Conservation (phyloP, 2,113 vertebrate species). For the Meleagris gallopavo region DNA sequence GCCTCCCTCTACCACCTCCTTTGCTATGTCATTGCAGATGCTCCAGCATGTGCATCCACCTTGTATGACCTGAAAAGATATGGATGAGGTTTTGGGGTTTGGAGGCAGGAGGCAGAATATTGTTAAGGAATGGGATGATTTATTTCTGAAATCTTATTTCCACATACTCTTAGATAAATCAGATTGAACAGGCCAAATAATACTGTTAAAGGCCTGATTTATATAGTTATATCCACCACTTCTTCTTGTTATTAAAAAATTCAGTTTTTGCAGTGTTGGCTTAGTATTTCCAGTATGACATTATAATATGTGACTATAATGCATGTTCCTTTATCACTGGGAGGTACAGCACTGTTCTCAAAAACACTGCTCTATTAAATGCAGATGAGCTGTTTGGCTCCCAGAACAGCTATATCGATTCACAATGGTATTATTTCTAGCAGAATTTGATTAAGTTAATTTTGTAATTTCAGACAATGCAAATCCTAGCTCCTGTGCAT, state of each 20-base stretch:
- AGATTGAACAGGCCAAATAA: background rate
- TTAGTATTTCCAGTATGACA: background rate
- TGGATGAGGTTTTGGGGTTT: rapidly evolving
- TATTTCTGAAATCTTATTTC: background rate
- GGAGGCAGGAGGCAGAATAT: too few relatives aligned
- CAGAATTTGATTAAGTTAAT: background rate
- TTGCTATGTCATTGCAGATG: background rate
- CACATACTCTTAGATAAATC: background rate
- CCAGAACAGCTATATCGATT: background rate
- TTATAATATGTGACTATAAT: background rate
- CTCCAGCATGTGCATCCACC: background rate
- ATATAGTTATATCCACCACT: background rate
- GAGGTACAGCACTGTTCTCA: background rate
- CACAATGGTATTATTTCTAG: background rate
- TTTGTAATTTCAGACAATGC: background rate
- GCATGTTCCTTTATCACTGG: background rate
- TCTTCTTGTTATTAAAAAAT: background rate
- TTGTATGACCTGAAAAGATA: background rate
- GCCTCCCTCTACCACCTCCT: background rate
- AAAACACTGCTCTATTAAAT: background rate
- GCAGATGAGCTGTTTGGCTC: background rate
- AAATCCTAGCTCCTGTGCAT: background rate
- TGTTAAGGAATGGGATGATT: background rate
- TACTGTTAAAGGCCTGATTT: background rate
- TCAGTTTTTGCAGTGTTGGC: background rate